Evolutionary conservation across 2,113 vertebrate genomes (phyloP).

Genomic region (Helogale parvula): DNA sequence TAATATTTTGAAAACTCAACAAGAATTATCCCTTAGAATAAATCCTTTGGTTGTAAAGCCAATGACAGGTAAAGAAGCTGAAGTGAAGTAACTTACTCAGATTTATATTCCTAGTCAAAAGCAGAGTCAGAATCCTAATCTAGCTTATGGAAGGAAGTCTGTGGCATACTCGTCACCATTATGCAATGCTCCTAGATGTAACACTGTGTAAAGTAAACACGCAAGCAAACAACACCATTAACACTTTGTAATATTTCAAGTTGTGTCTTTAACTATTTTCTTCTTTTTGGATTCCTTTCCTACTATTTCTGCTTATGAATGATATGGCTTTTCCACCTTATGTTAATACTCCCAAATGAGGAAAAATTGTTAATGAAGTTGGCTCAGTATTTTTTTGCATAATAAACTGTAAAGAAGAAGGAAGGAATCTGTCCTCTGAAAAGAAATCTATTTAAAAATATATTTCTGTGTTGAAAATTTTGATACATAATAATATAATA

Average conservation of each 20-base stretch:
- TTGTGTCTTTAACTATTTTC: neutral
- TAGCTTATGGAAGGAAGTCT: neutral
- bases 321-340: neutral
- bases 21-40: neutral
- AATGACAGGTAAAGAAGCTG: neutral
- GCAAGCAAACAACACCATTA: neutral
- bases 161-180: neutral
- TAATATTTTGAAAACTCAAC: neutral
- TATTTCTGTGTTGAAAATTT: neutral
- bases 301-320: neutral
- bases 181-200: neutral
- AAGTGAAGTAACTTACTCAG: neutral
- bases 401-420: neutral
- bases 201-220: neutral
- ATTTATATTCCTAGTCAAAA: neutral
- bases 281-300: neutral
- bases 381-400: neutral
- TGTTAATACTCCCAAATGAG: neutral
- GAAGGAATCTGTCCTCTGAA: neutral
- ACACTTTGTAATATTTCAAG: neutral
- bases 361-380: neutral
- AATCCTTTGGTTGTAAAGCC: neutral
- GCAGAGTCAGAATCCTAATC: neutral
- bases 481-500: slow-evolving; percentile 48
- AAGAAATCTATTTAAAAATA: neutral